Percentiles rank a stretch among this genome's conserved stretches.
phyloP scores from a whole-genome alignment of 2,113 vertebrate genomes.

The Ciconia boyciana region DNA sequence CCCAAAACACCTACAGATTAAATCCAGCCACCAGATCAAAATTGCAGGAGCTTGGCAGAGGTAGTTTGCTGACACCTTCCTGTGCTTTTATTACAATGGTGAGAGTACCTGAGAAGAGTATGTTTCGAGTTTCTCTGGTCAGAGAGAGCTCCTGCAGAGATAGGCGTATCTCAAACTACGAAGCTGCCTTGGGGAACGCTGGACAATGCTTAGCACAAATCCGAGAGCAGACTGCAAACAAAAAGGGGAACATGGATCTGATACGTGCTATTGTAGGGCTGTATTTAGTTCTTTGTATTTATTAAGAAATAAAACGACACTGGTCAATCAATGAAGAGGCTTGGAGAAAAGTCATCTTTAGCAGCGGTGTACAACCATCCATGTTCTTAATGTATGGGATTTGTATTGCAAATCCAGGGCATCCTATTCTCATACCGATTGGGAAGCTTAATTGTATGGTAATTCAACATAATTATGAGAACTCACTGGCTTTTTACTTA shows the following conservation, averaged over 20 bases:
- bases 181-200: neutral
- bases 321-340: neutral
- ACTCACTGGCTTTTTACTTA: neutral
- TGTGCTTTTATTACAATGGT: neutral
- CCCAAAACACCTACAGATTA: neutral
- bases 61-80: neutral
- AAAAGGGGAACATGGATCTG: neutral
- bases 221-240: neutral
- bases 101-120: neutral
- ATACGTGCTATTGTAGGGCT: neutral
- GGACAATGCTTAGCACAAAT: neutral
- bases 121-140: neutral
- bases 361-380: neutral
- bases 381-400: neutral
- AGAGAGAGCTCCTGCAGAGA: neutral
- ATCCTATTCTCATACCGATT: neutral
- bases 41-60: neutral
- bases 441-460: neutral
- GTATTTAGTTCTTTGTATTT: neutral
- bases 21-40: neutral
- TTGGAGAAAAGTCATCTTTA: neutral
- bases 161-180: rapidly evolving
- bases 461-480: neutral
- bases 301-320: neutral
- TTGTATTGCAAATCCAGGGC: neutral